phyloP scores from a whole-genome alignment of 2,797 vertebrate genomes.

The Brotogeris chrysoptera region DNA sequence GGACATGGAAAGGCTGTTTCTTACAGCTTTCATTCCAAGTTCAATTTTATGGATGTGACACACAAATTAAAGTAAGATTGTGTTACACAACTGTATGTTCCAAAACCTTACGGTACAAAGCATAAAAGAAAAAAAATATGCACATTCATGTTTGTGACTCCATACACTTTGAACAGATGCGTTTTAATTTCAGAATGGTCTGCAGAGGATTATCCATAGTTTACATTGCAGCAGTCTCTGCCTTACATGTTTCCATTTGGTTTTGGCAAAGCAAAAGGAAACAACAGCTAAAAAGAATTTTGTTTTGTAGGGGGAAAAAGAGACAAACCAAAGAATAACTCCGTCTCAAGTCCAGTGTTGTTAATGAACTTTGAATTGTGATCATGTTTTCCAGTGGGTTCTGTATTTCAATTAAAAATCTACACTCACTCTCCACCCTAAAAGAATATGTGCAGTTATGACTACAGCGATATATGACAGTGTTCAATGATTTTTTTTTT shows the following conservation, averaged over 20 bases:
- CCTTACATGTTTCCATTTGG: background rate
- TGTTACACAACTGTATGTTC: background rate
- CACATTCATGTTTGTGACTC: background rate
- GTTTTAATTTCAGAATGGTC: background rate
- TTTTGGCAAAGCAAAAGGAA: background rate
- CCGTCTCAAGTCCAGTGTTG: background rate
- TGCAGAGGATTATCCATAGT: background rate
- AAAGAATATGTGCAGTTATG: background rate
- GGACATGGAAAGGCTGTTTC: background rate
- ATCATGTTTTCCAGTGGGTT: background rate
- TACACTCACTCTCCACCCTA: background rate
- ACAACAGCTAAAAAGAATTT: background rate
- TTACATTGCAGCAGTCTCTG: background rate
- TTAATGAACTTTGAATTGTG: background rate
- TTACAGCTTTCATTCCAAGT: background rate
- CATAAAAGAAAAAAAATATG: background rate
- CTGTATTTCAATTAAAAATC: background rate
- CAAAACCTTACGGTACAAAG: background rate
- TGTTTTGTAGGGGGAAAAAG: background rate
- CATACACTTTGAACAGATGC: background rate
- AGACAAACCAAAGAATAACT: background rate
- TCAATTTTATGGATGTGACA: slow-evolving; percentile 1
- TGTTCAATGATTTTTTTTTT: background rate
- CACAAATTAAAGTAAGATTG: background rate
- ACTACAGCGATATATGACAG: background rate